These are phyloP conservation scores for Leistus spinibarbis DNA, from an alignment of 2,888 invertebrate genomes.

Conservation along the genomic window DNA sequence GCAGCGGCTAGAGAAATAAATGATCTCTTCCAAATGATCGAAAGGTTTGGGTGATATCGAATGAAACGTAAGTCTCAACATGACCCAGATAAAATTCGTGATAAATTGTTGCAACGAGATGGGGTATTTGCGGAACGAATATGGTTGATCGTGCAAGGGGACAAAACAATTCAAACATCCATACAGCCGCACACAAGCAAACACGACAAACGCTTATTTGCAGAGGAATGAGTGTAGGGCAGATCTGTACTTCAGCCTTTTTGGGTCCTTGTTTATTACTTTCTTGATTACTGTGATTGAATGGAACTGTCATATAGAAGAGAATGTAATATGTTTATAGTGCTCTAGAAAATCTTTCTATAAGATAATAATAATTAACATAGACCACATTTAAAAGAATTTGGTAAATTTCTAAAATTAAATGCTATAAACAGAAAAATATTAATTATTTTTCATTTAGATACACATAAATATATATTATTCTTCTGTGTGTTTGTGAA, in stretches of 20 bases:
- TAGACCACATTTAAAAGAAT: too few species aligned
- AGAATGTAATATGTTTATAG: too few species aligned
- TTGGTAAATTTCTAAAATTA: too few species aligned
- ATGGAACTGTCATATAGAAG: too few species aligned
- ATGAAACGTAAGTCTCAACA: slow-evolving; percentile 44
- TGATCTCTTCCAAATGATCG: slow-evolving; percentile 46
- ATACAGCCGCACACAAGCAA: background rate
- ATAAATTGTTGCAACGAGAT: slow-evolving; percentile 48
- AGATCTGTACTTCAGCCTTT: background rate
- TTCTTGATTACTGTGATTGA: background rate
- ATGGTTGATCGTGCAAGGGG: background rate
- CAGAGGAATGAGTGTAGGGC: background rate
- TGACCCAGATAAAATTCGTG: slow-evolving; percentile 46
- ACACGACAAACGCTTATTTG: background rate
- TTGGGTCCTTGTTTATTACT: background rate
- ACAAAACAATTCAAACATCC: background rate
- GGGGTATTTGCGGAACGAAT: background rate
- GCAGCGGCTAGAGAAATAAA: slow-evolving; percentile 43
- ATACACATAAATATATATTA: too few species aligned
- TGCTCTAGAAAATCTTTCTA: too few species aligned
- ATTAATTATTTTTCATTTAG: too few species aligned
- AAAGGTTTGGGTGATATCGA: slow-evolving; percentile 45
- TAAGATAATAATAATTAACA: too few species aligned
- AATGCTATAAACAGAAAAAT: too few species aligned
- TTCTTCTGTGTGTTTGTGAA: too few species aligned